Conservation (phyloP, 2,797 vertebrate genomes). For the Lycodopsis pacificus region DNA sequence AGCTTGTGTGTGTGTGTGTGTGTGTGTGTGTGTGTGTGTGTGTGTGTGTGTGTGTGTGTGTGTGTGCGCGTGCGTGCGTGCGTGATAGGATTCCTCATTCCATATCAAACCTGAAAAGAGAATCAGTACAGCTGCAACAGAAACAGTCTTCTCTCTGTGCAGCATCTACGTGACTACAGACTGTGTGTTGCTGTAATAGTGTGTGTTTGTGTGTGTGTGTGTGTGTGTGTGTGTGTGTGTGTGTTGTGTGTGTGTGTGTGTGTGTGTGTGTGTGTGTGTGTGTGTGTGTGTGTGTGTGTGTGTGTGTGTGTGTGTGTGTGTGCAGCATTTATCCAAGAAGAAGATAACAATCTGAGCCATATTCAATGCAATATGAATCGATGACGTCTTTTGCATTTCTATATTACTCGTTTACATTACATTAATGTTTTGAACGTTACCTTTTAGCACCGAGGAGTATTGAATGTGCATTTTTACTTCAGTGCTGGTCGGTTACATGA, state of each 20-base stretch:
- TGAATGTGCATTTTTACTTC: slow-evolving; percentile 71
- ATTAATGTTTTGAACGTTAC: slow-evolving; percentile 83
- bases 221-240: slow-evolving; percentile 52
- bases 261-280: slow-evolving; percentile 53
- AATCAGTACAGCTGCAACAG: slow-evolving; percentile 1
- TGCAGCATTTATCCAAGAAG: slow-evolving; percentile 62
- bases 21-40: slow-evolving; percentile 2
- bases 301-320: slow-evolving; percentile 52
- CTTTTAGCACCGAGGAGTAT: slow-evolving; percentile 70
- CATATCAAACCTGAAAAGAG: slow-evolving; percentile 53
- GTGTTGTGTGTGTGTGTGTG: slow-evolving; percentile 14
- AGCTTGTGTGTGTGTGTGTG: background rate
- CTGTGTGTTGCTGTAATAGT: background rate
- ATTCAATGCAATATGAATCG: slow-evolving; percentile 86
- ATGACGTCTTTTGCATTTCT: slow-evolving; percentile 78
- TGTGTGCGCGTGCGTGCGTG: slow-evolving; percentile 8
- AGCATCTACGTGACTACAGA: slow-evolving; percentile 17
- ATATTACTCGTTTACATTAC: slow-evolving; percentile 83
- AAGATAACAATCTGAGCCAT: slow-evolving; percentile 83
- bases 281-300: slow-evolving; percentile 14
- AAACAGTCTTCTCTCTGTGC: slow-evolving; percentile 16
- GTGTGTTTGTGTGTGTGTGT: slow-evolving; percentile 12
- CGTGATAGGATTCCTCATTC: slow-evolving; percentile 18
- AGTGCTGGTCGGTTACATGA: slow-evolving; percentile 62
- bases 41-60: slow-evolving; percentile 8